phyloP scores from a whole-genome alignment of 2,888 invertebrate genomes.

The Zaprionus bogoriensis region DNA sequence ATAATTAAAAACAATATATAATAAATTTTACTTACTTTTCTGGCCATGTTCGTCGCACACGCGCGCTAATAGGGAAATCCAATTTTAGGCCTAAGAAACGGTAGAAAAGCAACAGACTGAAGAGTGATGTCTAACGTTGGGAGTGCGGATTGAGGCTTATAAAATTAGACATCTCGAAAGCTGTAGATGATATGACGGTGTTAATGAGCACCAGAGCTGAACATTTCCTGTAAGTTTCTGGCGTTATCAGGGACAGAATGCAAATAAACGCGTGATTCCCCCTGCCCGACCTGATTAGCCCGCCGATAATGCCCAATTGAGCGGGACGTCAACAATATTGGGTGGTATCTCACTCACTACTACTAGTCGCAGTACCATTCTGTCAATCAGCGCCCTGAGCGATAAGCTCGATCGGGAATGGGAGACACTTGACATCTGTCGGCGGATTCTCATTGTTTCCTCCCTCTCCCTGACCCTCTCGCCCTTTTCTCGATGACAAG shows the following conservation, averaged over 20 bases:
- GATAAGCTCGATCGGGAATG: not conserved
- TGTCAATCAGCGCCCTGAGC: constrained; percentile 31
- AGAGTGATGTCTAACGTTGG: not conserved
- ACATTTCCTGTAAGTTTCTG: too few species aligned
- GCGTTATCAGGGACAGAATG: too few species aligned
- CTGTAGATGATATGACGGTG: too few species aligned
- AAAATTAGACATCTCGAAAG: too few species aligned
- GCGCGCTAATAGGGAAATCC: constrained; percentile 21
- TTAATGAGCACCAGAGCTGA: too few species aligned
- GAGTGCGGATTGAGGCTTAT: too few species aligned
- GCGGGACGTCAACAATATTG: constrained; percentile 27
- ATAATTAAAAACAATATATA: constrained; percentile 3
- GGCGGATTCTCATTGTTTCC: not conserved
- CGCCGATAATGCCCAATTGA: constrained; percentile 44
- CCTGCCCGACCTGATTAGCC: constrained; percentile 21
- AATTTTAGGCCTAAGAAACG: constrained; percentile 4
- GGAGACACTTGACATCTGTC: constrained; percentile 1
- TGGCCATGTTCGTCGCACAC: constrained; percentile 12
- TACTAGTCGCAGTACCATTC: constrained; percentile 23
- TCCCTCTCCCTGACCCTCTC: not conserved
- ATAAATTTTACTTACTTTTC: constrained; percentile 7
- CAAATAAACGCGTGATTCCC: constrained; percentile 14
- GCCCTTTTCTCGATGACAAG: not conserved
- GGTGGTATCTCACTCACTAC: constrained; percentile 16
- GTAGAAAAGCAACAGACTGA: constrained; percentile 4